A percentile compares a stretch with the other conserved stretches of the same genome.
Evolutionary conservation across 2,797 vertebrate species (phyloP).

Genomic region (Bradypodion ventrale): DNA sequence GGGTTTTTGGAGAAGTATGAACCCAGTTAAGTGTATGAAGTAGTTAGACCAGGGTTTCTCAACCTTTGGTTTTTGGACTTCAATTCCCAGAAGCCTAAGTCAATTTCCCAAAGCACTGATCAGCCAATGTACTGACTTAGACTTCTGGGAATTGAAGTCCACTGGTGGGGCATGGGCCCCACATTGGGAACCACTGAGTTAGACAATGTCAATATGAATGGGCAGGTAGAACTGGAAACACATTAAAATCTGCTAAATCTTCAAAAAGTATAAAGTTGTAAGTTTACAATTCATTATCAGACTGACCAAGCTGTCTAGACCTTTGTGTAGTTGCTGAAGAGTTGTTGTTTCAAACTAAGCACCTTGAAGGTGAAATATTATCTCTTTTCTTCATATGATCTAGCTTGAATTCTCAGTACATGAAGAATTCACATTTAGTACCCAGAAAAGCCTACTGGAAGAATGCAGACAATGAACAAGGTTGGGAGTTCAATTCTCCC

Average conservation of each 20-base stretch:
- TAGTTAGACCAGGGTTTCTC: no score
- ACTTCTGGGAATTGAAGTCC: no score
- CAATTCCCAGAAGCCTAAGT: no score
- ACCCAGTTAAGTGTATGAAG: background rate
- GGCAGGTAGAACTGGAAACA: background rate
- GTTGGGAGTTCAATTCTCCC: no score
- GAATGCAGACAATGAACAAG: background rate
- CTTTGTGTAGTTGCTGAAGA: background rate
- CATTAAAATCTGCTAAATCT: background rate
- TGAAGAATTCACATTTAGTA: background rate
- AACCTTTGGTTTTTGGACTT: no score
- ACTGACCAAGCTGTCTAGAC: background rate
- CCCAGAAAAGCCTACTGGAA: background rate
- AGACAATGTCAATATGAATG: background rate
- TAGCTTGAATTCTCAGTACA: background rate
- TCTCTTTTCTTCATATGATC: background rate
- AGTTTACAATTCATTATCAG: background rate
- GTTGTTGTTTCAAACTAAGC: background rate
- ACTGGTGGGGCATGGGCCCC: no score
- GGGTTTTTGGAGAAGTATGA: background rate
- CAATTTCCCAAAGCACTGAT: no score
- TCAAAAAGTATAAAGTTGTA: background rate
- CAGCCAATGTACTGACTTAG: no score
- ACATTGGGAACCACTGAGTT: no score
- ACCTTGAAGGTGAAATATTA: background rate